Percentiles rank a stretch among this genome's conserved stretches.
Evolutionary conservation across 2,113 vertebrate genomes (phyloP).

Genomic region (Rallus limicola): DNA sequence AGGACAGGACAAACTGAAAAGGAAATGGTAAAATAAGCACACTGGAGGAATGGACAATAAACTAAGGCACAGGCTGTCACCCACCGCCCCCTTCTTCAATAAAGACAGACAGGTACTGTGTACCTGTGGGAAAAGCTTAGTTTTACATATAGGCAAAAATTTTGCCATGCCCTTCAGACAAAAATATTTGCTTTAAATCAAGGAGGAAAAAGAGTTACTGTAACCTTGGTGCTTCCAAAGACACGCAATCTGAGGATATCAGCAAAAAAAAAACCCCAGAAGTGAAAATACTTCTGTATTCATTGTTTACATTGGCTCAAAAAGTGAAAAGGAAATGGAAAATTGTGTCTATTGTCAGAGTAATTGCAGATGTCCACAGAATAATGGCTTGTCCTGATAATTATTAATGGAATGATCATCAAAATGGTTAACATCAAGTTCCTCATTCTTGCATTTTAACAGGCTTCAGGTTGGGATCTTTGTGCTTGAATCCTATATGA

Average conservation of each 20-base stretch:
- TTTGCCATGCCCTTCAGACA: background rate
- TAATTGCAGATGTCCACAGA: background rate
- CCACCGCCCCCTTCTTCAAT: background rate
- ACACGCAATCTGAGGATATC: background rate
- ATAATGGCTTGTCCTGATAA: background rate
- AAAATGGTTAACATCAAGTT: background rate
- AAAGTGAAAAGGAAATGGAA: background rate
- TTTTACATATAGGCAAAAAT: background rate
- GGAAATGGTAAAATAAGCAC: background rate
- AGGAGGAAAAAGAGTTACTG: background rate
- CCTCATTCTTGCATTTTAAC: background rate
- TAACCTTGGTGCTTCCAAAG: background rate
- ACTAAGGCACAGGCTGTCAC: background rate
- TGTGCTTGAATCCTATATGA: background rate
- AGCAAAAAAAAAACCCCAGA: background rate
- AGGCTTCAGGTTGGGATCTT: background rate
- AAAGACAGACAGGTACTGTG: background rate
- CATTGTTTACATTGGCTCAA: background rate
- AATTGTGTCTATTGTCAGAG: background rate
- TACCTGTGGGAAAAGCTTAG: background rate
- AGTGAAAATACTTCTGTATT: background rate
- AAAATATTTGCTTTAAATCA: conserved; percentile 1
- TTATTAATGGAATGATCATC: background rate
- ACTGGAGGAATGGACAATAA: background rate
- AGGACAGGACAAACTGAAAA: background rate